Evolutionary conservation across 2,113 vertebrate species (phyloP), one percentile per base, ranked within the genome.

Genomic region (Brachyhypopomus occidentalis): DNA sequence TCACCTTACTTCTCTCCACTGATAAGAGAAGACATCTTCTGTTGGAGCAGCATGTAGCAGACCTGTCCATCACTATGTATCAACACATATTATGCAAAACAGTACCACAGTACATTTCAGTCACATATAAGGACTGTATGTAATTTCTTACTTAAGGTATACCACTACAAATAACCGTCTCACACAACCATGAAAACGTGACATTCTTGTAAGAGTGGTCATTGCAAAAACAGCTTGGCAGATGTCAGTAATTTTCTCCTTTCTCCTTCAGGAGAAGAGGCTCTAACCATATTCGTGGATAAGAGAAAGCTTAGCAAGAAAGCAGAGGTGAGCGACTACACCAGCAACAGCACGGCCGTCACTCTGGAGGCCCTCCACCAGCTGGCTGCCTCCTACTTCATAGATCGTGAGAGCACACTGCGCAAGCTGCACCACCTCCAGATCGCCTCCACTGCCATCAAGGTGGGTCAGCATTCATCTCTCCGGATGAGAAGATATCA

Each of bases 241-340:
- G 16, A 71, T 62, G 23, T 70, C 55, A 58, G 14, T 22, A 6
- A 9, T 69, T 22, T 12, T 72, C 8, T 55, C 71, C 0, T 67
- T 27, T 81, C 56, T 69, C 81, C 16, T 84, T 2, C 91, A 98
- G 97, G 97, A 88, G 97, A 98, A 90, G 97, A 98, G 90, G 97
- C 97, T 48, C 94, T 98, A 90, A 98, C 96, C 0, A 98, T 98
- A 93, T 98, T 97, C 92, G 96, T 98, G 91, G 97, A 98, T 94
- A 98, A 98, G 89, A 90, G 95, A 90, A 98, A 98, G 91, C 90
- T 98, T 92, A 98, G 95, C 88, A 97, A 93, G 87, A 93, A 95
- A 86, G 89, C 94, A 0, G 97, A 98, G 67, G 93, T 92, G 72
- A 95, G 92, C 2, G 95, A 98, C 27, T 88, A 92, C 86, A 86